Evolutionary conservation across 1,140 invertebrate genomes (phyloP), one percentile per base, ranked within the genome.

Genomic region (Bombus haemorrhoidalis): DNA sequence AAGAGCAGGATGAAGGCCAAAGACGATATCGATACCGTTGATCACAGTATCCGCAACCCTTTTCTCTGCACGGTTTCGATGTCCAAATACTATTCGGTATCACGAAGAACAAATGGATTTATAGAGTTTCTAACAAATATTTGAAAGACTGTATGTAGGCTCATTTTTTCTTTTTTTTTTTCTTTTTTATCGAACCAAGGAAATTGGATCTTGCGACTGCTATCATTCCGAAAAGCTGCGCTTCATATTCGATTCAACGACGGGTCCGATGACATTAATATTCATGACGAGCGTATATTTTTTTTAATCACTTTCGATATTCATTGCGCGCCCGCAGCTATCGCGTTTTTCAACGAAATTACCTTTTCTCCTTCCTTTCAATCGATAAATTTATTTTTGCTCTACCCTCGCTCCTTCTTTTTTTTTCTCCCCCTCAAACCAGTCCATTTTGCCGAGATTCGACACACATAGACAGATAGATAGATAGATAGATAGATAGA

Each of bases 21-120:
- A 76, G 81, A 76, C 25, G 71, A 66, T 39, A 83, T 22, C 41
- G 81, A 83, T 83, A 83, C 12, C 18, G 57, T 64, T 83, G 81
- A 28, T 25, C n/a, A 34, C 5, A 13, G 5, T 41, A 64, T 43
- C 71, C n/a, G 9, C 18, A 53, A 22, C 1, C 18, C 18, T 53
- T 53, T 64, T 64, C 59, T 32, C 41, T 32, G 5, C 1, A 2
- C 18, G 32, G 25, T 62, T 22, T 66, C 57, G 57, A 32, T 53
- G 12, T 47, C 59, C 25, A 28, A 47, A 47, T 75, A 43, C 57
- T n/a, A 62, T 66, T 82, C 72, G 57, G 47, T 74, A 6, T 43
- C 80, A 18, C 32, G 25, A 34, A n/a, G 13, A 62, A n/a, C 34
- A 43, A 32, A 22, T 41, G 43, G 37, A 72, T 72, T 72, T 41